Evolutionary conservation across 1,140 invertebrate species (phyloP), one percentile per base, ranked within the genome.

Genomic region (Ridgeia piscesae): DNA sequence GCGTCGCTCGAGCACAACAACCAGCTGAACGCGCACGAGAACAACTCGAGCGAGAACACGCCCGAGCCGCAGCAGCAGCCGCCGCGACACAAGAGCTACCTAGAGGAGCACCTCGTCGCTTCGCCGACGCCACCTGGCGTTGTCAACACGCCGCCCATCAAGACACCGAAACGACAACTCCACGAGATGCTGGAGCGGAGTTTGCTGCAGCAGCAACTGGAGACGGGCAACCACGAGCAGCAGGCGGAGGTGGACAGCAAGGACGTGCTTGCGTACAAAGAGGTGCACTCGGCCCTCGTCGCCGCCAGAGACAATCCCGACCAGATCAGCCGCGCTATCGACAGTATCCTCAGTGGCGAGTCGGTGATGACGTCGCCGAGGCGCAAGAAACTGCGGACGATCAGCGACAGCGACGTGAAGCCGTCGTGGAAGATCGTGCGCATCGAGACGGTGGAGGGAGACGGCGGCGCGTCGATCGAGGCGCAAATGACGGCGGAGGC

Each of bases 321-420:
- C 17, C 91, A 91, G 42, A 91, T 91, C 34, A 91, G 48, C 33
- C 91, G 91, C 34, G 91, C 91, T n/a, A 50, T 91, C 34, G 91
- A 91, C 91, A 91, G 91, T 50, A 91, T 91, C 33, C 91, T 91
- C 6, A 90, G 89, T 27, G 35, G 89, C 35, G 89, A 90, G 17
- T 21, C 89, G n/a, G 58, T 77, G 17, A 21, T 90, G 89, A 90
- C 34, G 17, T 34, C 33, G 31, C 89, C 6, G 2, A 34, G 31
- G 2, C 14, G 89, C 31, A 90, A 34, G 89, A 90, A 90, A 42
- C 89, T 34, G 17, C 89, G 89, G n/a, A 90, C 34, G 17, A 90
- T 77, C 58, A 77, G 58, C 27, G 58, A 77, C 2, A 77, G 58
- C 58, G 27, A 77, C 58, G 58, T 77, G 58, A 77, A 77, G 2